A percentile compares a stretch with the other conserved stretches of the same genome.
Conservation (phyloP, 1,140 invertebrate genomes). For the Elymnias hypermnestra region DNA sequence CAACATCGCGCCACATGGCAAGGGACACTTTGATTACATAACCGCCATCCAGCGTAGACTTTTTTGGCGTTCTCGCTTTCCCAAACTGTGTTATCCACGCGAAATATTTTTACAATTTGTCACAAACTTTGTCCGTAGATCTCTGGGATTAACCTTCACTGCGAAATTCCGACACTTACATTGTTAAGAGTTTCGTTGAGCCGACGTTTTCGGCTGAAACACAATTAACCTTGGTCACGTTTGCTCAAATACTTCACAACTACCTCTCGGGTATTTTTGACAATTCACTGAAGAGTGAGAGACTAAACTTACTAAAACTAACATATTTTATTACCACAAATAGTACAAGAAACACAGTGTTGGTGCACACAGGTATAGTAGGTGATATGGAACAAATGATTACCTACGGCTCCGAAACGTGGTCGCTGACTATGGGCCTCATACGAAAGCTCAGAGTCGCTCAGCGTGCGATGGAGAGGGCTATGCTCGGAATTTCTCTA, state of each 20-base stretch:
- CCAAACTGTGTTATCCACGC: slow-evolving; percentile 11
- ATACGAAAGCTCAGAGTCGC: too few relatives aligned
- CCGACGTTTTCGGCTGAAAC: slow-evolving; percentile 4
- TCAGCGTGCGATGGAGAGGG: too few relatives aligned
- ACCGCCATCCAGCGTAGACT: slow-evolving; percentile 13
- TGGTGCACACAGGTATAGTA: too few relatives aligned
- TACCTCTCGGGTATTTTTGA: not conserved
- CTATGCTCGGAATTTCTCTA: too few relatives aligned
- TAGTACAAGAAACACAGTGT: too few relatives aligned
- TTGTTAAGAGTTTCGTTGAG: slow-evolving; percentile 20
- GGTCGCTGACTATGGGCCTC: too few relatives aligned
- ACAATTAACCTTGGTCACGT: slow-evolving; percentile 9
- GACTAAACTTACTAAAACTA: too few relatives aligned
- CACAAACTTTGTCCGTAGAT: slow-evolving; percentile 22
- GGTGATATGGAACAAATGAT: too few relatives aligned
- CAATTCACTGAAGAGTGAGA: too few relatives aligned
- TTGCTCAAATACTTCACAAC: slow-evolving; percentile 6
- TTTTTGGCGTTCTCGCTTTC: slow-evolving; percentile 6
- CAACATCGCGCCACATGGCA: slow-evolving; percentile 8
- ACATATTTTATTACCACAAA: too few relatives aligned
- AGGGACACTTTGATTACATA: slow-evolving; percentile 19
- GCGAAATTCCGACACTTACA: slow-evolving; percentile 12
- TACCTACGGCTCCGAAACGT: too few relatives aligned
- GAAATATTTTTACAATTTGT: slow-evolving; percentile 34
- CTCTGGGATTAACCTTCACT: slow-evolving; percentile 21